Percentiles rank a stretch among this genome's conserved stretches.
phyloP scores from a whole-genome alignment of 2,797 vertebrate genomes.

The Lepilemur ruficaudatus region DNA sequence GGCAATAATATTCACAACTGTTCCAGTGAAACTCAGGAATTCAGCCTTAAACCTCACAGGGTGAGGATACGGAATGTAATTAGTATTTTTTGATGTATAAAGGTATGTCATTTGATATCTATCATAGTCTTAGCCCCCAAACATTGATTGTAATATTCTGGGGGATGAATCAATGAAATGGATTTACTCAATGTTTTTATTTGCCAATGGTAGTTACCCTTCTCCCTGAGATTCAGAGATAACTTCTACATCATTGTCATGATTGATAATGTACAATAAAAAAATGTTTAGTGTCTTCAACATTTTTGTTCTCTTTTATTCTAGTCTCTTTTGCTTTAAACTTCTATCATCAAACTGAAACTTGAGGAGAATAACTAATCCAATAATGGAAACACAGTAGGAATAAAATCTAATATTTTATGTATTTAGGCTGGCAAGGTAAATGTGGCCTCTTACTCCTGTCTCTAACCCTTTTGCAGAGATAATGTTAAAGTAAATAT shows the following conservation, averaged over 20 bases:
- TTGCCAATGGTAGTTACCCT: background rate
- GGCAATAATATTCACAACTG: background rate
- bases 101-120: background rate
- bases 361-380: background rate
- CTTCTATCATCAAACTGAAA: background rate
- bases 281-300: background rate
- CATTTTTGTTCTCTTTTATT: conserved; percentile 13
- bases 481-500: background rate
- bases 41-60: background rate
- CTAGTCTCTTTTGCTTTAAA: background rate
- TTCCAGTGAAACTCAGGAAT: background rate
- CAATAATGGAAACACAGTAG: background rate
- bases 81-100: background rate
- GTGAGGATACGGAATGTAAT: background rate
- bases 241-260: background rate
- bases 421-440: background rate
- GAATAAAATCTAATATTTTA: background rate
- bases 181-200: background rate
- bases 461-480: background rate
- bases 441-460: background rate
- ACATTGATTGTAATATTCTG: background rate
- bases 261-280: background rate
- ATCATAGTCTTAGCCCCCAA: background rate
- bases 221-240: background rate
- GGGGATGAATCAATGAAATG: background rate